Evolutionary conservation across 1,140 invertebrate species (phyloP), one percentile per base, ranked within the genome.

Genomic region (Chrysopa pallens): DNA sequence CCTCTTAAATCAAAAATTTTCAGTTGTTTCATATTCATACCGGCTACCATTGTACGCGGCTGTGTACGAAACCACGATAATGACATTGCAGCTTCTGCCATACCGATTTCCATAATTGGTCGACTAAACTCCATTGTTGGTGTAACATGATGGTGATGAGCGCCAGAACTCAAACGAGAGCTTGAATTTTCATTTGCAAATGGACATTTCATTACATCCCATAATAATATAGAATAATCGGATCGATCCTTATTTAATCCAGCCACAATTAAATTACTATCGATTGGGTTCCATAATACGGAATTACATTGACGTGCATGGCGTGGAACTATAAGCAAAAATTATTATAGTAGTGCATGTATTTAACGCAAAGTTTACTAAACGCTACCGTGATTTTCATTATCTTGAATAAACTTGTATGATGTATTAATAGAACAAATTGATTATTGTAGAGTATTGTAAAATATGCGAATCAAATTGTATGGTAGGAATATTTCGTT

Each of bases 1-100:
- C 89, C 88, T 76, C 89, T 70, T 1, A 93, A 68, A 62, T 96
- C 92, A 58, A 85, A 84, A n/a, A 95, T 70, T 63, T 85, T 85
- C 6, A 96, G 74, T 50, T 81, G 75, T 52, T 92, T 93, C 46
- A 80, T 76, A 62, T 88, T 93, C 66, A 91, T 83, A 8, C 88
- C 89, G 15, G 83, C 74, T 7, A 89, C 74, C 6, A 95, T 64
- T 13, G 79, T 76, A 48, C 79, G 75, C 2, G 74, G 65, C 43
- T 80, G 72, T 43, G 73, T 73, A 36, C 74, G 70, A 46, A 90
- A 81, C 90, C 91, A 96, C 42, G 78, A 72, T 17, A 93, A 62
- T 13, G 84, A 90, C 59, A 89, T 78, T 12, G 79, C 74, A 0
- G 77, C 78, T 62, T 96, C 91, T 2, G 80, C 81, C 4, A 79